Evolutionary conservation across 2,888 invertebrate species (phyloP), one percentile per base, ranked within the genome.

Genomic region (Pogonocherus hispidulus): DNA sequence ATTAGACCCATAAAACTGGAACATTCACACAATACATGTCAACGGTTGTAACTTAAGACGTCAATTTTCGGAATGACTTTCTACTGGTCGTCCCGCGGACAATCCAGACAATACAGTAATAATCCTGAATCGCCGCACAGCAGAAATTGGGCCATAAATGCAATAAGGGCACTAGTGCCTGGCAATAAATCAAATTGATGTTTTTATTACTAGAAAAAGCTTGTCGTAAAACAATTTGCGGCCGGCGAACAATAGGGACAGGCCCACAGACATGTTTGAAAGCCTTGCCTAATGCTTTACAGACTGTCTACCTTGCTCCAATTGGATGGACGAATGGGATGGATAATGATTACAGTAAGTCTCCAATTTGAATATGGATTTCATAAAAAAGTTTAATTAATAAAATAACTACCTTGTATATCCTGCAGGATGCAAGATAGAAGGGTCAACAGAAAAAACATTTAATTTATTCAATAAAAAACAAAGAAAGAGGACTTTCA

Each of bases 161-260:
- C 77, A 76, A 77, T 73, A 70, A 72, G 72, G 73, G 66, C 68
- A 68, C 73, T 67, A 68, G 72, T 70, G 69, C 75, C 70, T 71
- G 74, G 73, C 75, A 77, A 80, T 80, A 80, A 79, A 79, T 80
- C 80, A 79, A 69, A 78, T 75, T 78, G 80, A 80, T 79, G 78
- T 78, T 79, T 80, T 80, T 80, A 80, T 80, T 78, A 77, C 76
- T 66, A 69, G 69, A 70, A 71, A 70, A 70, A 73, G 67, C 70
- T 64, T 56, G 76, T 74, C 76, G 69, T 77, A 78, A 78, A 78
- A 70, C 74, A 70, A 76, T 76, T 76, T 69, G 57, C 66, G 63
- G 55, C 49, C 37, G 66, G 54, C 57, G 51, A 72, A 71, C 74
- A 64, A 51, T 65, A 23, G 47, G 47, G 22, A 8, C 16, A n/a